phyloP scores from a whole-genome alignment of 1,140 invertebrate genomes.

The Carcinoscorpius rotundicauda region DNA sequence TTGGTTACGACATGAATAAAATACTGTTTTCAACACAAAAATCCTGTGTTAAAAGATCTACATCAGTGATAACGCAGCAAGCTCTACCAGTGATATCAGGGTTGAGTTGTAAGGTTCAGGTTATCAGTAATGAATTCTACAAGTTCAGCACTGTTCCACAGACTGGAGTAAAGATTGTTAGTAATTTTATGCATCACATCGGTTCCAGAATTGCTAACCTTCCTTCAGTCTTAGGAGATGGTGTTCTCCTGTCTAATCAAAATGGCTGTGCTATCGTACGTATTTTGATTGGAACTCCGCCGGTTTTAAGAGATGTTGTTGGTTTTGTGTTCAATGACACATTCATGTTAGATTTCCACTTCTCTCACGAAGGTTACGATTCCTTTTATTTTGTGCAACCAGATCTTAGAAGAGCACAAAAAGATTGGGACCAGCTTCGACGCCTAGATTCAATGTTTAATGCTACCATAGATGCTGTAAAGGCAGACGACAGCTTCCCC shows the following conservation, averaged over 20 bases:
- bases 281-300: constrained; percentile 52
- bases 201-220: constrained; percentile 36
- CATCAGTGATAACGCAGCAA: constrained; percentile 2
- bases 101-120: constrained; percentile 15
- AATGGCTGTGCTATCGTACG: constrained; percentile 53
- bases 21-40: constrained; percentile 1
- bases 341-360: constrained; percentile 70
- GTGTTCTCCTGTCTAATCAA: constrained; percentile 68
- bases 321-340: constrained; percentile 88
- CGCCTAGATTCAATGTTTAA: constrained; percentile 58
- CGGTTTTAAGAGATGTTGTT: constrained; percentile 77
- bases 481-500: constrained; percentile 39
- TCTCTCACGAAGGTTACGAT: constrained; percentile 81
- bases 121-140: constrained; percentile 17
- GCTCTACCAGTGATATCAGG: constrained; percentile 20
- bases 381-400: constrained; percentile 93
- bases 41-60: constrained; percentile 1
- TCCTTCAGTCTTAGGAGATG: constrained; percentile 57
- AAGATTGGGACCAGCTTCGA: constrained; percentile 77
- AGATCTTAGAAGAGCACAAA: constrained; percentile 63
- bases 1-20: constrained; percentile 16
- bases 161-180: constrained; percentile 11
- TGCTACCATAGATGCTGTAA: constrained; percentile 59
- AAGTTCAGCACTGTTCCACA: constrained; percentile 21
- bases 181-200: constrained; percentile 36